These are phyloP conservation scores for Hypanus sabinus DNA, from an alignment of 2,113 vertebrate species.

Conservation along the genomic window DNA sequence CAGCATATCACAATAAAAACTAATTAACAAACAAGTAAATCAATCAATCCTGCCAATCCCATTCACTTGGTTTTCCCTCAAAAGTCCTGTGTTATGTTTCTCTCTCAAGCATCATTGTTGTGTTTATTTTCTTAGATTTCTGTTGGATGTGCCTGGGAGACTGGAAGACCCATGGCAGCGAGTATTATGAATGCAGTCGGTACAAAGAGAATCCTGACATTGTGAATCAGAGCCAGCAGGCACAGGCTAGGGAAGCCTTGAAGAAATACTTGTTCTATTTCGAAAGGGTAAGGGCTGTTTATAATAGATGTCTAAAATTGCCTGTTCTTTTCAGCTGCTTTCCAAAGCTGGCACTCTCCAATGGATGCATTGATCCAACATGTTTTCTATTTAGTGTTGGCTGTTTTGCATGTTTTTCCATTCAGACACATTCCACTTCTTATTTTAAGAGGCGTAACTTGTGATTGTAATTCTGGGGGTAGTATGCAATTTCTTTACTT, in stretches of 20 bases:
- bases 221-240: conserved; percentile 99
- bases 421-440: not conserved
- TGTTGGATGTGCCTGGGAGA: conserved; percentile 99
- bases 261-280: conserved; percentile 99
- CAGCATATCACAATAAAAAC: no score
- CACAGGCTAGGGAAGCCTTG: conserved; percentile 95
- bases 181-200: conserved; percentile 98
- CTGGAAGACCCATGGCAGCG: conserved; percentile 98
- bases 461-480: not conserved
- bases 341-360: not conserved
- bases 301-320: not conserved
- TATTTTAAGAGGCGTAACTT: not conserved
- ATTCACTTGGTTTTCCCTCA: no score
- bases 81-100: no score
- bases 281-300: conserved; percentile 77
- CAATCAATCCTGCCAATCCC: no score
- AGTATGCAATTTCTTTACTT: no score
- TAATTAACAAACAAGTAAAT: no score
- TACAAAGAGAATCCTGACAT: conserved; percentile 99
- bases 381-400: not conserved
- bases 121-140: conserved; percentile 73
- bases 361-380: not conserved
- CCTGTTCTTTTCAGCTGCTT: no score
- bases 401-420: not conserved
- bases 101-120: not conserved